Conservation (phyloP, 2,113 vertebrate genomes). For the Tupaia tana region DNA sequence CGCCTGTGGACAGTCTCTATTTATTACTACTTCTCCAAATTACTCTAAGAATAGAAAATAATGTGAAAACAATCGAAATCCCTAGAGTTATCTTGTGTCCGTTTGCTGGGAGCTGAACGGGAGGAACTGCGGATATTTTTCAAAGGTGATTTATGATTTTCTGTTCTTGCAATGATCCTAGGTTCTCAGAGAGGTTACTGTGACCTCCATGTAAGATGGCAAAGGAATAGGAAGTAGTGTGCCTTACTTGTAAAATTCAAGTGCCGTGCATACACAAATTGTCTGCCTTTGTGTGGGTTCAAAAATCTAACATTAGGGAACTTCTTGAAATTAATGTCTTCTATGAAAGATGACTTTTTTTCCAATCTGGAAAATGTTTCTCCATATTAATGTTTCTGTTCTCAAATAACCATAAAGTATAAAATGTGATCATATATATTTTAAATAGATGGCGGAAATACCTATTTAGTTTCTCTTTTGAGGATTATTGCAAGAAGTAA, state of each 20-base stretch:
- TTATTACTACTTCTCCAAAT: background rate
- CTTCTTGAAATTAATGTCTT: constrained; percentile 34
- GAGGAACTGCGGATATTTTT: background rate
- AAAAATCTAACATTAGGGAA: background rate
- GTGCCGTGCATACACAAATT: background rate
- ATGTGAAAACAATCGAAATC: background rate
- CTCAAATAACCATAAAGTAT: background rate
- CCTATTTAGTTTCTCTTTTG: background rate
- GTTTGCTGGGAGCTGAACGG: background rate
- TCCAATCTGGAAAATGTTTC: constrained; percentile 33
- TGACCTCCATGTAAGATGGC: background rate
- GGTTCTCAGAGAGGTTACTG: background rate
- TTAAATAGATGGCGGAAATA: background rate
- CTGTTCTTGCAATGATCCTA: background rate
- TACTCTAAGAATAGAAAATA: background rate
- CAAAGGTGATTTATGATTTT: background rate
- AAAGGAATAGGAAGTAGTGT: background rate
- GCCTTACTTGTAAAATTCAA: constrained; percentile 2
- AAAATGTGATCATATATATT: background rate
- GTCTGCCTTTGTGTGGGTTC: background rate
- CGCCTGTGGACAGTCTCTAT: background rate
- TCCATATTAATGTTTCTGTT: background rate
- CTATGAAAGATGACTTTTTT: background rate
- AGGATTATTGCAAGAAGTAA: background rate
- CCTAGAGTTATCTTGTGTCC: background rate